Conservation (phyloP, 2,113 vertebrate genomes). For the Mustela nigripes region DNA sequence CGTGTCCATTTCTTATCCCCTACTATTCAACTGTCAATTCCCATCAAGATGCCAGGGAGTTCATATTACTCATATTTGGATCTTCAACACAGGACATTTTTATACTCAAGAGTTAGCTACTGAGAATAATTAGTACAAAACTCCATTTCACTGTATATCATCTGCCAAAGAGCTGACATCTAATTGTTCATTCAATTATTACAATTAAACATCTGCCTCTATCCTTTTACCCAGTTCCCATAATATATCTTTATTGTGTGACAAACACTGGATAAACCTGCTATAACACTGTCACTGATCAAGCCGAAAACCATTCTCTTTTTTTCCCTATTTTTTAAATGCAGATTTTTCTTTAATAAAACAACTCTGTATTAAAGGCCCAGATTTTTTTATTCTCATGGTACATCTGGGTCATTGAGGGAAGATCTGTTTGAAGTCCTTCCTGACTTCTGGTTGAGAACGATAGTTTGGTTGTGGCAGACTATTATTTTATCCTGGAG, state of each 20-base stretch:
- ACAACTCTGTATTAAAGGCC: neutral
- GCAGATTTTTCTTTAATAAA: constrained; percentile 51
- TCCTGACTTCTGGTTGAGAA: constrained; percentile 38
- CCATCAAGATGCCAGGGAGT: neutral
- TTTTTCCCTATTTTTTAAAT: constrained; percentile 26
- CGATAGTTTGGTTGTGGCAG: neutral
- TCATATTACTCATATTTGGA: constrained; percentile 52
- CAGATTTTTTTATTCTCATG: neutral
- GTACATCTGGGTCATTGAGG: neutral
- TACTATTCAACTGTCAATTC: neutral
- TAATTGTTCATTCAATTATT: constrained; percentile 71
- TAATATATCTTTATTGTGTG: constrained; percentile 66
- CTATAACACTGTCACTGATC: constrained; percentile 9
- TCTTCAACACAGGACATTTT: constrained; percentile 67
- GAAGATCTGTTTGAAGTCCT: neutral
- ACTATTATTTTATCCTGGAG: constrained; percentile 20
- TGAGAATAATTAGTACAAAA: constrained; percentile 77
- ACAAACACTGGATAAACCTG: constrained; percentile 56
- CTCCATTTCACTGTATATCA: constrained; percentile 64
- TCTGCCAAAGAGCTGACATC: constrained; percentile 74
- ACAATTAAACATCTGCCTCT: constrained; percentile 78
- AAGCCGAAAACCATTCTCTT: constrained; percentile 14
- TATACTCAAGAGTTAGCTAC: constrained; percentile 63
- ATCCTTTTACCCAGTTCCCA: constrained; percentile 55
- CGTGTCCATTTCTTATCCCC: neutral